Percentiles rank a stretch among this genome's conserved stretches.
Conservation (phyloP, 2,797 vertebrate species). For the Geotrypetes seraphini region DNA sequence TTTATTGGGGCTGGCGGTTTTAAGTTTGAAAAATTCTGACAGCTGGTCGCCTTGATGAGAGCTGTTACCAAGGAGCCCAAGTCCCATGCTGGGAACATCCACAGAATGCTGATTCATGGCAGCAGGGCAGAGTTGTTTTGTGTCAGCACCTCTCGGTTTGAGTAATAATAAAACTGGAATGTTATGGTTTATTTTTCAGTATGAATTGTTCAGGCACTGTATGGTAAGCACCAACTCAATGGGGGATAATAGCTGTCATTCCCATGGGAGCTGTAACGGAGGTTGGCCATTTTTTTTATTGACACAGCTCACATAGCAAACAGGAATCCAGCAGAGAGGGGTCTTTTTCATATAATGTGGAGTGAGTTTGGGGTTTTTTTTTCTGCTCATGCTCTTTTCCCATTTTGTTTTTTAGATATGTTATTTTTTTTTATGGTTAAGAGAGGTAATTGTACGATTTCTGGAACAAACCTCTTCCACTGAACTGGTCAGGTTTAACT, state of each 20-base stretch:
- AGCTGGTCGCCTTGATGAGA: conserved; percentile 61
- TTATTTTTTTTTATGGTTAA: conserved; percentile 21
- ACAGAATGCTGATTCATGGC: conserved; percentile 65
- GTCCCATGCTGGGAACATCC: conserved; percentile 59
- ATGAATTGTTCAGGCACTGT: conserved; percentile 61
- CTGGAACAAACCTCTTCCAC: too few relatives aligned
- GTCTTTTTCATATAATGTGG: too few relatives aligned
- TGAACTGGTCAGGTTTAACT: too few relatives aligned
- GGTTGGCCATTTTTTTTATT: conserved; percentile 45
- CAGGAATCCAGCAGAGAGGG: conserved; percentile 29
- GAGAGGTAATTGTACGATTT: conserved; percentile 20
- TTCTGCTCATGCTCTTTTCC: conserved; percentile 2
- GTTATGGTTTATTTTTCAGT: conserved; percentile 67
- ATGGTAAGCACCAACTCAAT: conserved; percentile 58
- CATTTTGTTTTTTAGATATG: conserved; percentile 28
- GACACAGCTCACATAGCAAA: conserved; percentile 37
- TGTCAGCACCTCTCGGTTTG: conserved; percentile 66
- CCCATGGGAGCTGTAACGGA: conserved; percentile 47
- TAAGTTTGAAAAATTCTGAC: conserved; percentile 67
- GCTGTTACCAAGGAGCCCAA: conserved; percentile 58
- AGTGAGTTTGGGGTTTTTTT: too few relatives aligned
- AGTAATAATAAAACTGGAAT: conserved; percentile 68
- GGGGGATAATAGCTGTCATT: conserved; percentile 53
- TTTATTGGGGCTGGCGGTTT: conserved; percentile 66
- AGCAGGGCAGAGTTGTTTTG: conserved; percentile 64